These are phyloP conservation scores for Calliphora vomitoria DNA, from an alignment of 2,888 invertebrate genomes.

Conservation along the genomic window DNA sequence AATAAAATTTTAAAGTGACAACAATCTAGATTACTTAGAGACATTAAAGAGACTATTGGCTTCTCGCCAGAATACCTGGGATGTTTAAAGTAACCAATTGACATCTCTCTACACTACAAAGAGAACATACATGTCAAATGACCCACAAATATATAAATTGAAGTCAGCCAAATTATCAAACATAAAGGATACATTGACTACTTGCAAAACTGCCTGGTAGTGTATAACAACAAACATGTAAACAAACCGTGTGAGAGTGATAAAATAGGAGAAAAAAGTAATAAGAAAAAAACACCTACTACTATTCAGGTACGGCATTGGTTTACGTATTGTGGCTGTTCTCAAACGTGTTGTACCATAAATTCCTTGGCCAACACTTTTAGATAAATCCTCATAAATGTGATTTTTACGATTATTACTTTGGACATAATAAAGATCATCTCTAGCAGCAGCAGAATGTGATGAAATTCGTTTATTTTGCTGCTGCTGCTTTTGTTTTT, in stretches of 20 bases:
- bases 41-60: too few species aligned
- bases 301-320: conserved; percentile 82
- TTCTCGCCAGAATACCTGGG: too few species aligned
- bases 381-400: conserved; percentile 56
- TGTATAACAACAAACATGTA: conserved; percentile 6
- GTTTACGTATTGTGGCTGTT: conserved; percentile 82
- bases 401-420: conserved; percentile 57
- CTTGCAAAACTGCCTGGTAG: too few species aligned
- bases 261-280: background rate
- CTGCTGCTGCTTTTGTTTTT: conserved; percentile 42
- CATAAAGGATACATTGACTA: background rate
- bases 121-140: too few species aligned
- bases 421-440: conserved; percentile 23
- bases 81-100: too few species aligned
- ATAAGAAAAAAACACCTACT: conserved; percentile 78
- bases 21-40: too few species aligned
- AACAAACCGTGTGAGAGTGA: background rate
- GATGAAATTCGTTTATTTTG: background rate
- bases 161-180: background rate
- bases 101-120: too few species aligned
- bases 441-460: background rate
- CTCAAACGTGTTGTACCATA: conserved; percentile 81
- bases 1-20: too few species aligned
- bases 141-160: too few species aligned
- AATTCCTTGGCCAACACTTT: conserved; percentile 76